Evolutionary conservation across 1,140 invertebrate species (phyloP).

Genomic region (Cardiocondyla obscurior): DNA sequence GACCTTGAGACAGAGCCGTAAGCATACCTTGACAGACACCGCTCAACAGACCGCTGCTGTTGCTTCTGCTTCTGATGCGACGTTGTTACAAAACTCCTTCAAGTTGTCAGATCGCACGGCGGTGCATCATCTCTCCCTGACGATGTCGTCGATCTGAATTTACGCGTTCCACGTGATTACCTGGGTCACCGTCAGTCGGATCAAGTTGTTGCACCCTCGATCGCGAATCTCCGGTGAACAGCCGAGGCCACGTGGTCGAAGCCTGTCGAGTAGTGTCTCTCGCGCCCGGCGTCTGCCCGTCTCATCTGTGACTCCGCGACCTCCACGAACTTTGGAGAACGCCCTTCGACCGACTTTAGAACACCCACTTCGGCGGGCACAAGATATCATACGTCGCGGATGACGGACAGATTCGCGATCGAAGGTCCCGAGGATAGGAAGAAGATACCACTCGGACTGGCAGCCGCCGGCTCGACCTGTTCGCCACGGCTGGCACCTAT

Average conservation of each 20-base stretch:
- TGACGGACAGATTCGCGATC: neutral
- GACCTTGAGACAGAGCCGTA: constrained; percentile 49
- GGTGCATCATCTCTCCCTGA: constrained; percentile 45
- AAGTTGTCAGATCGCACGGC: constrained; percentile 40
- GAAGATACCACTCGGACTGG: neutral
- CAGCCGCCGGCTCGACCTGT: constrained; percentile 50
- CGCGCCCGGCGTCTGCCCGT: neutral
- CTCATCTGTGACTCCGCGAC: constrained; percentile 31
- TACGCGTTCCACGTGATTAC: constrained; percentile 23
- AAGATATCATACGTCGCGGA: neutral
- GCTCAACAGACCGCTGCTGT: constrained; percentile 20
- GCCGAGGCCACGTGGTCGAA: constrained; percentile 32
- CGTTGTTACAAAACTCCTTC: constrained; percentile 7
- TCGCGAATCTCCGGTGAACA: neutral
- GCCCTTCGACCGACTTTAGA: neutral
- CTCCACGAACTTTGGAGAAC: neutral
- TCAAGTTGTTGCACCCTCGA: neutral
- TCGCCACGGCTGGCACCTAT: constrained; percentile 56
- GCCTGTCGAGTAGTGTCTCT: constrained; percentile 15
- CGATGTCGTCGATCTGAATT: neutral
- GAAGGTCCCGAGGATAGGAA: neutral
- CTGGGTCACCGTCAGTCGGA: neutral
- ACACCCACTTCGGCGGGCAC: neutral
- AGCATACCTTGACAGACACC: constrained; percentile 67
- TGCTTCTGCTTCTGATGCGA: neutral